phyloP scores from a whole-genome alignment of 2,888 invertebrate species.

The Caenorhabditis sinica region DNA sequence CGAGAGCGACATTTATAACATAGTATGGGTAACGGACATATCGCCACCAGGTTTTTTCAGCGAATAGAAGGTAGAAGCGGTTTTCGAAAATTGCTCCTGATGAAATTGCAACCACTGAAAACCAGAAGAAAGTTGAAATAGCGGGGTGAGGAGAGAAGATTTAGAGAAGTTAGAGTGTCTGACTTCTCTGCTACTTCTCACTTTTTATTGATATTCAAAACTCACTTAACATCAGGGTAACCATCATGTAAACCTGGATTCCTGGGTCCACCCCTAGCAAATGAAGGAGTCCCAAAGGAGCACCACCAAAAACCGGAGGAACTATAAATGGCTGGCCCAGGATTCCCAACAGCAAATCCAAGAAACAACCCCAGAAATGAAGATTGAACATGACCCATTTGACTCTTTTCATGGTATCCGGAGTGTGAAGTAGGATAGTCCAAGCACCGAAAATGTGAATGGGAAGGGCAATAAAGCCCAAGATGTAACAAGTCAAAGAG shows the following conservation, averaged over 20 bases:
- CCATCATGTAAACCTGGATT: constrained; percentile 20
- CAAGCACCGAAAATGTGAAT: constrained; percentile 32
- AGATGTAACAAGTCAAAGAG: constrained; percentile 4
- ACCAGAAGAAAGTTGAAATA: neutral
- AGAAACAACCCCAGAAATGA: constrained; percentile 14
- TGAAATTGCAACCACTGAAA: constrained; percentile 20
- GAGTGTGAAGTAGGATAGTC: constrained; percentile 43
- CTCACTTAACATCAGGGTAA: constrained; percentile 15
- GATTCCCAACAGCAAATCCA: constrained; percentile 20
- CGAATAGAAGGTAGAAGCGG: constrained; percentile 24
- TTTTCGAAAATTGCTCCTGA: constrained; percentile 20
- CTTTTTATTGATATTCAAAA: neutral
- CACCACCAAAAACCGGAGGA: constrained; percentile 28
- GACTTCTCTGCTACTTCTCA: neutral
- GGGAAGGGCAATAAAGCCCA: constrained; percentile 20
- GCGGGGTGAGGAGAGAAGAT: neutral
- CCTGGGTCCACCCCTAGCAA: constrained; percentile 7
- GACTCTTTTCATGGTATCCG: constrained; percentile 34
- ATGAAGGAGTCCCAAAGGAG: constrained; percentile 10
- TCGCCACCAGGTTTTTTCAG: constrained; percentile 19
- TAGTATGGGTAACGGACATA: constrained; percentile 6
- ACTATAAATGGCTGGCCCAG: constrained; percentile 30
- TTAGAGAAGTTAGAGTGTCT: constrained; percentile 1
- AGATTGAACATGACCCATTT: constrained; percentile 49
- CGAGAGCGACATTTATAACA: neutral